Evolutionary conservation across 2,797 vertebrate species (phyloP).

Genomic region (Channallabes apus): DNA sequence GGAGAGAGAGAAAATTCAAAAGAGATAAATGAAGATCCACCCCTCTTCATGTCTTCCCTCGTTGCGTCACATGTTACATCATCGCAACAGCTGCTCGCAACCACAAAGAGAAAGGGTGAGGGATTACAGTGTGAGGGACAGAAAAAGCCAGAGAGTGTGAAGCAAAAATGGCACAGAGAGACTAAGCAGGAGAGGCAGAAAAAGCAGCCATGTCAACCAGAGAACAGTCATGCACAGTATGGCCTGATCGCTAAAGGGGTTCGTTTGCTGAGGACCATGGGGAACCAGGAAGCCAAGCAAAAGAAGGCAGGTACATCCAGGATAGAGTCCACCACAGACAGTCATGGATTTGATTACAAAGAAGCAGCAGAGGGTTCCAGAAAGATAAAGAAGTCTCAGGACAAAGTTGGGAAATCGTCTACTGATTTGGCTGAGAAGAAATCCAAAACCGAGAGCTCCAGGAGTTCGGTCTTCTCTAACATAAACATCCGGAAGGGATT

Average conservation of each 20-base stretch:
- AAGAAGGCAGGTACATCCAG: conserved; percentile 77
- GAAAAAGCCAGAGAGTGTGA: conserved; percentile 35
- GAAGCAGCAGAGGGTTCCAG: conserved; percentile 78
- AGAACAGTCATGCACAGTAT: conserved; percentile 71
- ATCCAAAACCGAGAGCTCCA: conserved; percentile 82
- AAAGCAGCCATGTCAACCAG: conserved; percentile 64
- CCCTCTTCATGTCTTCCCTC: conserved; percentile 43
- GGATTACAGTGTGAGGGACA: conserved; percentile 57
- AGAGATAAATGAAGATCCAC: conserved; percentile 67
- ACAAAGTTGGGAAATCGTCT: conserved; percentile 73
- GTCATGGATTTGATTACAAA: conserved; percentile 70
- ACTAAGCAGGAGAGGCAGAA: conserved; percentile 52
- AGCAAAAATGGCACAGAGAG: conserved; percentile 51
- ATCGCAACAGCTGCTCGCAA: conserved; percentile 67
- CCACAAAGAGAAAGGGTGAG: conserved; percentile 61
- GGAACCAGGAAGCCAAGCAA: conserved; percentile 92
- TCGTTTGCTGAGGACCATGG: conserved; percentile 81
- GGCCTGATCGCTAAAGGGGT: conserved; percentile 77
- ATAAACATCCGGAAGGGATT: conserved; percentile 88
- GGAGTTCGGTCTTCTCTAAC: conserved; percentile 87
- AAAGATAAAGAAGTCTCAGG: conserved; percentile 80
- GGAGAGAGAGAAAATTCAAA: conserved; percentile 62
- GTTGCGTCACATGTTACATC: conserved; percentile 65
- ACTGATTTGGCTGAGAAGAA: conserved; percentile 78
- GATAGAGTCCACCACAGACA: conserved; percentile 69